A percentile compares a stretch with the other conserved stretches of the same genome.
These are phyloP conservation scores for Acanthosepion pharaonis DNA, from an alignment of 2,888 invertebrate genomes.

Conservation along the genomic window DNA sequence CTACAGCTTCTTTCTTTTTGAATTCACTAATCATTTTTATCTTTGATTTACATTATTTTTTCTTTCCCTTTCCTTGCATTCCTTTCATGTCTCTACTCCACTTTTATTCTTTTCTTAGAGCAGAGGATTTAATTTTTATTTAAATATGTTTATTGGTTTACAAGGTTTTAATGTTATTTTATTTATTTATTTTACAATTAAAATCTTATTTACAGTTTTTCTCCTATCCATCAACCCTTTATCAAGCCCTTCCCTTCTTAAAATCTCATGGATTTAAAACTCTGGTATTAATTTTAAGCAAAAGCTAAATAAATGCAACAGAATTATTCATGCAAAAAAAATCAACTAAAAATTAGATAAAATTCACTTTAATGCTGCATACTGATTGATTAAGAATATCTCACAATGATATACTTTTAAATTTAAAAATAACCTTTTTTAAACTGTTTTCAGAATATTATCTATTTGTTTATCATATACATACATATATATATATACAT, in stretches of 20 bases:
- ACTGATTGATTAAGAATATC: background rate
- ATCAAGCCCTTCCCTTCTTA: background rate
- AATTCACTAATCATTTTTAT: background rate
- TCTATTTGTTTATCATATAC: background rate
- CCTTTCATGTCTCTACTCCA: no score
- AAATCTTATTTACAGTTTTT: background rate
- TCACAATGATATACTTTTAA: background rate
- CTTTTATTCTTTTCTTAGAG: background rate
- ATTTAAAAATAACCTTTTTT: background rate
- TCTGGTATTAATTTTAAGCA: background rate
- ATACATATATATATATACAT: background rate
- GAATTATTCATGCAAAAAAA: background rate
- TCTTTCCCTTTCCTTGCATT: background rate
- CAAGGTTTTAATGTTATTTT: background rate
- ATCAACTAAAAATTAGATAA: background rate
- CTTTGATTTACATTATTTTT: background rate
- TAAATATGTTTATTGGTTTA: background rate
- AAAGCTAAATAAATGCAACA: background rate
- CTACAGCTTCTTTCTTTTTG: background rate
- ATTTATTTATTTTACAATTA: background rate
- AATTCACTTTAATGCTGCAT: background rate
- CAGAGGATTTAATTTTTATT: background rate
- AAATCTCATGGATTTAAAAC: background rate
- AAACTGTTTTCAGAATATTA: background rate
- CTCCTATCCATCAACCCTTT: background rate